Conservation (phyloP, 2,888 invertebrate genomes). For the Drosophila subsilvestris region DNA sequence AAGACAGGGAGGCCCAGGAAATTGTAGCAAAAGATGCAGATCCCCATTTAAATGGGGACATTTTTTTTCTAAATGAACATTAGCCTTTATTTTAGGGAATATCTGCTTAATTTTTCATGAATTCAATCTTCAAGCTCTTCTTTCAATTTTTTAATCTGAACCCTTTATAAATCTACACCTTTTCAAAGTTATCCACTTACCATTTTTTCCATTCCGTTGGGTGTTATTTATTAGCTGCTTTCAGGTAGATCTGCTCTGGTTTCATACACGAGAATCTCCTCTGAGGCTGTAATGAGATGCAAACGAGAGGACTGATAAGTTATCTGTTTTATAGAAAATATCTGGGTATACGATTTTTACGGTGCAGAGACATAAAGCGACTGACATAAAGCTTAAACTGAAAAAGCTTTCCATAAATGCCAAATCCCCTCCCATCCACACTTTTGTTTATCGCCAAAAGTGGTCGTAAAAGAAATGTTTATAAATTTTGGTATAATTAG, state of each 20-base stretch:
- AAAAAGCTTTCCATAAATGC: constrained; percentile 12
- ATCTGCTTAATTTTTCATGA: no score
- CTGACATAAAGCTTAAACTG: constrained; percentile 29
- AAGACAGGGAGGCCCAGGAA: background rate
- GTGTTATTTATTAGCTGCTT: constrained; percentile 24
- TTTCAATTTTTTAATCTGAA: background rate
- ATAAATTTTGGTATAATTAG: constrained; percentile 65
- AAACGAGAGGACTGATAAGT: constrained; percentile 35
- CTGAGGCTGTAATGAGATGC: constrained; percentile 59
- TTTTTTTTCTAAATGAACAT: no score
- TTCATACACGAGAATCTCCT: constrained; percentile 19
- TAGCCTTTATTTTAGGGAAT: no score
- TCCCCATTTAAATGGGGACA: no score
- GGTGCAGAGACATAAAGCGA: constrained; percentile 15
- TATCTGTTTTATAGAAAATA: constrained; percentile 31
- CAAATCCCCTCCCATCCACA: background rate
- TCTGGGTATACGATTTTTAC: constrained; percentile 9
- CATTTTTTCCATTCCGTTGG: constrained; percentile 76
- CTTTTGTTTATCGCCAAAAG: constrained; percentile 23
- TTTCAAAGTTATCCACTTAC: constrained; percentile 47
- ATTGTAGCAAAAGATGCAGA: background rate
- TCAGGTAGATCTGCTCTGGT: constrained; percentile 15
- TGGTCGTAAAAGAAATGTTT: constrained; percentile 52
- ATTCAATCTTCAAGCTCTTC: no score
- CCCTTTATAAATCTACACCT: background rate